phyloP scores from a whole-genome alignment of 2,888 invertebrate genomes.

The Ormia ochracea region DNA sequence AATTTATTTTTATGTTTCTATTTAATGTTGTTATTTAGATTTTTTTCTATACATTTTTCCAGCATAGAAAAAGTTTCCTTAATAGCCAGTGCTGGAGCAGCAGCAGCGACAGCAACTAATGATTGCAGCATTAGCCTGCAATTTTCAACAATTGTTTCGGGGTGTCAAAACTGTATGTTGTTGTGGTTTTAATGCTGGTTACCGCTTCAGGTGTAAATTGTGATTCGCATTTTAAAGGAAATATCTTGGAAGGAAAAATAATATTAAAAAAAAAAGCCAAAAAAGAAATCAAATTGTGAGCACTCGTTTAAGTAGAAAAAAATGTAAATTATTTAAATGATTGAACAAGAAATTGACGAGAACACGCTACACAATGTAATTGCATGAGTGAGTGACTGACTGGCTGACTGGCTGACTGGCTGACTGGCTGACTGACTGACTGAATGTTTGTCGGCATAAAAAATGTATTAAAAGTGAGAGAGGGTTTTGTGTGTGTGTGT shows the following conservation, averaged over 20 bases:
- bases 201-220: conserved; percentile 57
- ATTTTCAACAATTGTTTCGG: conserved; percentile 57
- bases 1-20: conserved; percentile 15
- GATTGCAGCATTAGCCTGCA: conserved; percentile 56
- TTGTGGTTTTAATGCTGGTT: conserved; percentile 52
- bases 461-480: not conserved
- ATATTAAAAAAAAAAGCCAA: not conserved
- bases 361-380: conserved; percentile 21
- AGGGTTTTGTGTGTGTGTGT: too few species aligned
- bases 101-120: conserved; percentile 24
- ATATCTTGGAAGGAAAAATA: not conserved
- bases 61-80: conserved; percentile 13
- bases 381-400: conserved; percentile 7
- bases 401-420: not conserved
- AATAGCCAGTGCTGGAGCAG: conserved; percentile 18
- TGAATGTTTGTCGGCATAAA: not conserved
- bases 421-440: not conserved
- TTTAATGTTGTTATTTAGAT: not conserved
- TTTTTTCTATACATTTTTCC: not conserved
- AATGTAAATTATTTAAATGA: conserved; percentile 55
- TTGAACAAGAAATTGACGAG: conserved; percentile 55
- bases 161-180: conserved; percentile 58
- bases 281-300: conserved; percentile 29
- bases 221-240: conserved; percentile 7
- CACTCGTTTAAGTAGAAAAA: conserved; percentile 34